phyloP scores from a whole-genome alignment of 2,797 vertebrate species.

The Sebastiscus tertius region DNA sequence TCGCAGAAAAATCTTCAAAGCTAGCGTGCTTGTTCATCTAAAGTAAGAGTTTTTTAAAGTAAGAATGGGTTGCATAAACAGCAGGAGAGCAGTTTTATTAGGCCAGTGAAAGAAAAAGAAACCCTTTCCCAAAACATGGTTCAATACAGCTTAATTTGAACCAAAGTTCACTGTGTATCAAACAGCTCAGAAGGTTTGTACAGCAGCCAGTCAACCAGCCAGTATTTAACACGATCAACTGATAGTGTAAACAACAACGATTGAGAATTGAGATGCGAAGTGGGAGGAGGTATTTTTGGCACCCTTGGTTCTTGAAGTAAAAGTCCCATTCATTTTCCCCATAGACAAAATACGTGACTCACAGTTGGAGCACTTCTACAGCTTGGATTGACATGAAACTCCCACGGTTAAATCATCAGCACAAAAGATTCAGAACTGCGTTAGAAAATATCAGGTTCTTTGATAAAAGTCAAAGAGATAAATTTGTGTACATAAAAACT shows the following conservation, averaged over 20 bases:
- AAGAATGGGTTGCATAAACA: conserved; percentile 24
- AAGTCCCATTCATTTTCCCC: neutral
- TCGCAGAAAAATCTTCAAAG: conserved; percentile 33
- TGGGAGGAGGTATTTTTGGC: neutral
- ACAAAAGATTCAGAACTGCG: neutral
- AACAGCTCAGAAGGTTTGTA: neutral
- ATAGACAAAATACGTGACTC: neutral
- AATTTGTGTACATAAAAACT: neutral
- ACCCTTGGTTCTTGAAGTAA: neutral
- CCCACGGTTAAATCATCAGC: neutral
- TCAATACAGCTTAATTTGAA: neutral
- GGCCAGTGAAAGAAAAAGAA: conserved; percentile 11
- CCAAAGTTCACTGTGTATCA: neutral
- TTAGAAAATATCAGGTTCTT: neutral
- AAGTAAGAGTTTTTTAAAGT: conserved; percentile 21
- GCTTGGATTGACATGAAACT: neutral
- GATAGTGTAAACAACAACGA: neutral
- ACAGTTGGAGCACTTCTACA: neutral
- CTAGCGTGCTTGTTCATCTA: conserved; percentile 19
- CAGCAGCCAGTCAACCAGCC: neutral
- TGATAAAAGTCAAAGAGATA: neutral
- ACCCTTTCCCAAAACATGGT: neutral
- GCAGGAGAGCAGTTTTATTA: conserved; percentile 21
- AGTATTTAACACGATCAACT: conserved; percentile 3
- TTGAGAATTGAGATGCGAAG: neutral